Percentiles rank a stretch among this genome's conserved stretches.
Evolutionary conservation across 2,113 vertebrate genomes (phyloP).

Genomic region (Pandion haliaetus): DNA sequence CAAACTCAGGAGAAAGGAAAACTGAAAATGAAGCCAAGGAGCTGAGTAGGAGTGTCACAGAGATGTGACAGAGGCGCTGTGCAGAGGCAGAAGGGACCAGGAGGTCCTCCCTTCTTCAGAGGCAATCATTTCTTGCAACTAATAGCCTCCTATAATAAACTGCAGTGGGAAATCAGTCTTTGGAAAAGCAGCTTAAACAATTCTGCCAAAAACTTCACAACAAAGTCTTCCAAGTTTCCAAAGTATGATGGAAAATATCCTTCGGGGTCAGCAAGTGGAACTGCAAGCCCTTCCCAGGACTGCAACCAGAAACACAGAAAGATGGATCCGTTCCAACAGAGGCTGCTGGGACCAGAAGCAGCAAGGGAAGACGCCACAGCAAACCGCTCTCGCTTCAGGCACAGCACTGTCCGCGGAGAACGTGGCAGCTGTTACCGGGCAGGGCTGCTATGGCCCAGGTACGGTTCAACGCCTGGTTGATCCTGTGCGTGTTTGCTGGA

Average conservation of each 20-base stretch:
- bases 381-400: not conserved
- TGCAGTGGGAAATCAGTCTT: not conserved
- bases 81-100: not conserved
- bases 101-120: not conserved
- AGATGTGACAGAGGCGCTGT: not conserved
- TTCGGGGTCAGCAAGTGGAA: not conserved
- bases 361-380: not conserved
- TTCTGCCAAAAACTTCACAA: conserved; percentile 44
- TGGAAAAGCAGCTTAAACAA: not conserved
- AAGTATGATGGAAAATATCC: conserved; percentile 41
- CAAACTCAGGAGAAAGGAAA: not conserved
- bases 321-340: not conserved
- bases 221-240: conserved; percentile 45
- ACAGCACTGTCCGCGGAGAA: fast-evolving
- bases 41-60: not conserved
- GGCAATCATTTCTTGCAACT: not conserved
- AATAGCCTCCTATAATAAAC: not conserved
- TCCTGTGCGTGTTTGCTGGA: not conserved
- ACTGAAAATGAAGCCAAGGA: not conserved
- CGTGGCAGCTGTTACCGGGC: not conserved
- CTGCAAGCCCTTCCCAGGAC: conserved; percentile 46
- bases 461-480: conserved; percentile 14
- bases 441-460: not conserved
- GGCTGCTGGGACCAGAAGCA: conserved; percentile 20
- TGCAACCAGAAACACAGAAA: not conserved